A percentile compares a stretch with the other conserved stretches of the same genome.
Evolutionary conservation across 2,888 invertebrate species (phyloP).

Genomic region (Anarsia innoxiella): DNA sequence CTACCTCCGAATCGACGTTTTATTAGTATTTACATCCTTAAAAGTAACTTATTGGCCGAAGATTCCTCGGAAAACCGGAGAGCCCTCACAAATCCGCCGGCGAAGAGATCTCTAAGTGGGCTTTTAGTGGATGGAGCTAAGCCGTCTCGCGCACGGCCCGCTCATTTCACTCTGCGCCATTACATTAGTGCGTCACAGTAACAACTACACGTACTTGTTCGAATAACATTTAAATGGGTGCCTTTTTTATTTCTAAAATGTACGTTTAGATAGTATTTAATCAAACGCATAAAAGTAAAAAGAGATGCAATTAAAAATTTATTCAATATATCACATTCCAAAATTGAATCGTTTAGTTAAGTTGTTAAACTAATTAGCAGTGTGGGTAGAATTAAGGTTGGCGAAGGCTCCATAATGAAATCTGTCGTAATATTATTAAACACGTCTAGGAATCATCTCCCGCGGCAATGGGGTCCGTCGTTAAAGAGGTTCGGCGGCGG

Average conservation of each 20-base stretch:
- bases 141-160: slow-evolving; percentile 64
- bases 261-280: neutral
- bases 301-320: too few species aligned
- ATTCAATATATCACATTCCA: too few species aligned
- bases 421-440: slow-evolving; percentile 75
- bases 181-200: slow-evolving; percentile 35
- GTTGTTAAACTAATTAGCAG: slow-evolving; percentile 50
- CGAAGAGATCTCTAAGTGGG: slow-evolving; percentile 71
- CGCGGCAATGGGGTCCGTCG: slow-evolving; percentile 70
- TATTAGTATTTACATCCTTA: slow-evolving; percentile 28
- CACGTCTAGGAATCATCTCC: slow-evolving; percentile 74
- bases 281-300: neutral
- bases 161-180: slow-evolving; percentile 59
- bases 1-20: too few species aligned
- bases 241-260: too few species aligned
- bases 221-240: too few species aligned
- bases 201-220: neutral
- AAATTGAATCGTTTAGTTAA: slow-evolving; percentile 26
- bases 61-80: slow-evolving; percentile 56
- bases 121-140: slow-evolving; percentile 71
- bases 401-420: slow-evolving; percentile 62
- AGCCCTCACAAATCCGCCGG: slow-evolving; percentile 63
- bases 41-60: slow-evolving; percentile 57
- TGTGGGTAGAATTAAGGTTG: slow-evolving; percentile 20
- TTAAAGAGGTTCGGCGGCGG: slow-evolving; percentile 68